Conservation (phyloP, 2,797 vertebrate species). For the Myotis vivesi region DNA sequence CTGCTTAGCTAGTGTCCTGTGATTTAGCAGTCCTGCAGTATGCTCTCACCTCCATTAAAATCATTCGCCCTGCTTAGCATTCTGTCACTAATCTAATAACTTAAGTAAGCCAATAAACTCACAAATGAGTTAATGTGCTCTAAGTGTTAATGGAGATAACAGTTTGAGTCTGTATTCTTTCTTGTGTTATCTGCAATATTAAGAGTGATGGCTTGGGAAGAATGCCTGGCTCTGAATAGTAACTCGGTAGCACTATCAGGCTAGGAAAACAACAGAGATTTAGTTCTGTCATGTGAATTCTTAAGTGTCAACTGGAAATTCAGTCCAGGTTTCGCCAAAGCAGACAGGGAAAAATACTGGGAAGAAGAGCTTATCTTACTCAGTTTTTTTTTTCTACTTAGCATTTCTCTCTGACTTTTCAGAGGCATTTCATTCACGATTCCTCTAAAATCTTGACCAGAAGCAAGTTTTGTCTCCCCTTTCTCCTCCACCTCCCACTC, state of each 20-base stretch:
- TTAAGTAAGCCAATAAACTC: neutral
- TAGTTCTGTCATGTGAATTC: neutral
- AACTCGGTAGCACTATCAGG: neutral
- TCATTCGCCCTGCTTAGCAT: neutral
- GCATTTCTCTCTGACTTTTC: neutral
- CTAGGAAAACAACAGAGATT: neutral
- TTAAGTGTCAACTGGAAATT: neutral
- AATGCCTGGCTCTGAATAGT: neutral
- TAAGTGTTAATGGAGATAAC: neutral
- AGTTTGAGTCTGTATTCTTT: neutral
- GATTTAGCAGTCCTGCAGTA: neutral
- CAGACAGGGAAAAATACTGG: neutral
- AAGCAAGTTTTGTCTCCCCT: neutral
- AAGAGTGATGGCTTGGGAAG: neutral
- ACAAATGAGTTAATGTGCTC: neutral
- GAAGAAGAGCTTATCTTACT: neutral
- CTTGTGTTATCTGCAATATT: neutral
- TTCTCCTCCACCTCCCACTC: neutral
- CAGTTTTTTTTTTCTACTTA: neutral
- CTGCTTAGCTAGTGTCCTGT: neutral
- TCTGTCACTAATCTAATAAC: neutral
- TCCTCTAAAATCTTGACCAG: neutral
- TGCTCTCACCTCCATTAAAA: neutral
- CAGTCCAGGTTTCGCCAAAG: neutral
- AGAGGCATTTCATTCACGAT: neutral